Evolutionary conservation across 2,797 vertebrate species (phyloP).

Genomic region (Australoheros facetus): DNA sequence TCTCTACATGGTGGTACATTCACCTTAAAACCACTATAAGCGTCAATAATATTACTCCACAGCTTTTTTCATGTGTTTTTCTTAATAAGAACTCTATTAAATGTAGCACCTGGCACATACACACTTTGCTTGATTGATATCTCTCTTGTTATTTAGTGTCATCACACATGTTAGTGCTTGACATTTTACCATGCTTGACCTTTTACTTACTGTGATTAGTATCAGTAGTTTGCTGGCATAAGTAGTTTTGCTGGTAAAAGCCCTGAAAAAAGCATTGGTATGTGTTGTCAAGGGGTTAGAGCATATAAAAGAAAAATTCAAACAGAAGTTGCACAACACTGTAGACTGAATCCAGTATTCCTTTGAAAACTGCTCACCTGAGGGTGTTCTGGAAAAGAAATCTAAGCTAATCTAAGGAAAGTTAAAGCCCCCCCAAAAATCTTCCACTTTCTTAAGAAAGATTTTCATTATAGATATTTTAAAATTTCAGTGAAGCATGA

Average conservation of each 20-base stretch:
- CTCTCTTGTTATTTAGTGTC: background rate
- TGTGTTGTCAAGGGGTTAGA: background rate
- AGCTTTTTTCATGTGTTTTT: background rate
- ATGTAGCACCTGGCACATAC: background rate
- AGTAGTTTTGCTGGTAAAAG: too few species aligned
- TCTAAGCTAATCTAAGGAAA: background rate
- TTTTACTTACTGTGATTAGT: background rate
- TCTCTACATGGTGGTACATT: too few species aligned
- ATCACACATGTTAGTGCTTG: background rate
- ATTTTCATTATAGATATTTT: slow-evolving; percentile 5
- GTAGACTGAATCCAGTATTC: background rate
- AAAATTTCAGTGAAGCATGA: background rate
- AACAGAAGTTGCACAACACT: background rate
- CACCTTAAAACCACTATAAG: background rate
- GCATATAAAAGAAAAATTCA: background rate
- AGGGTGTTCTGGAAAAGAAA: background rate
- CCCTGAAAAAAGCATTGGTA: background rate
- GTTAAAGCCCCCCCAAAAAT: background rate
- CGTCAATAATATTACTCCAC: background rate
- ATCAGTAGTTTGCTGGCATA: background rate
- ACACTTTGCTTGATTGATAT: background rate
- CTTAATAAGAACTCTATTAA: background rate
- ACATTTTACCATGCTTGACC: background rate
- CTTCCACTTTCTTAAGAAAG: background rate
- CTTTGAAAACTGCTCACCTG: background rate